Evolutionary conservation across 2,888 invertebrate genomes (phyloP).

Genomic region (Disparrhopalites patrizii): DNA sequence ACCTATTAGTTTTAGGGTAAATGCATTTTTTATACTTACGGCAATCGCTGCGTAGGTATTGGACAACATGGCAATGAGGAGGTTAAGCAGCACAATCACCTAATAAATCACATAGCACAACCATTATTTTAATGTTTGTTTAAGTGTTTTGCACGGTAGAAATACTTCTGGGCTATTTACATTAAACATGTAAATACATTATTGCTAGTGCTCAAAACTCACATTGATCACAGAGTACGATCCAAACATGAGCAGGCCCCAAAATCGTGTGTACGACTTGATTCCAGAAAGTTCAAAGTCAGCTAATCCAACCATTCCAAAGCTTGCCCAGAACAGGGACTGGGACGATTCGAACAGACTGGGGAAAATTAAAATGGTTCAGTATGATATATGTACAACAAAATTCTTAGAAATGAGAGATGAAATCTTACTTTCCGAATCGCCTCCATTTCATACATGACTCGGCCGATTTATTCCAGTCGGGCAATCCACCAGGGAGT

Average conservation of each 20-base stretch:
- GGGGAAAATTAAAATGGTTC: too few species aligned
- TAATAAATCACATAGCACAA: background rate
- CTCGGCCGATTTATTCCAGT: constrained; percentile 64
- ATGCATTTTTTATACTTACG: constrained; percentile 59
- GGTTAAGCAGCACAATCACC: constrained; percentile 89
- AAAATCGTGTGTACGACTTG: constrained; percentile 93
- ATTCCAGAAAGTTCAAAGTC: constrained; percentile 93
- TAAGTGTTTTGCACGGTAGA: background rate
- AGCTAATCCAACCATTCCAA: constrained; percentile 91
- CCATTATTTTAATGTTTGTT: too few species aligned
- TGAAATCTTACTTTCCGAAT: constrained; percentile 53
- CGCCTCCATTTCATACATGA: constrained; percentile 53
- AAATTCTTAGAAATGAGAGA: constrained; percentile 61
- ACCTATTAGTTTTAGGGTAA: too few species aligned
- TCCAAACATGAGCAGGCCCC: constrained; percentile 99
- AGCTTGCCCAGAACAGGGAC: constrained; percentile 97
- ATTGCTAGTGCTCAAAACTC: constrained; percentile 54
- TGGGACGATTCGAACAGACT: constrained; percentile 96
- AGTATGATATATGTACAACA: too few species aligned
- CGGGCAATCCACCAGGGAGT: constrained; percentile 66
- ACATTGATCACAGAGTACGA: constrained; percentile 96
- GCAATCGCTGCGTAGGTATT: constrained; percentile 97
- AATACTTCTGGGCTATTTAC: background rate
- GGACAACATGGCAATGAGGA: constrained; percentile 98
- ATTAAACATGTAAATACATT: background rate